These are phyloP conservation scores for Phrynosoma blainvillii DNA, from an alignment of 2,113 vertebrate species.

Conservation along the genomic window DNA sequence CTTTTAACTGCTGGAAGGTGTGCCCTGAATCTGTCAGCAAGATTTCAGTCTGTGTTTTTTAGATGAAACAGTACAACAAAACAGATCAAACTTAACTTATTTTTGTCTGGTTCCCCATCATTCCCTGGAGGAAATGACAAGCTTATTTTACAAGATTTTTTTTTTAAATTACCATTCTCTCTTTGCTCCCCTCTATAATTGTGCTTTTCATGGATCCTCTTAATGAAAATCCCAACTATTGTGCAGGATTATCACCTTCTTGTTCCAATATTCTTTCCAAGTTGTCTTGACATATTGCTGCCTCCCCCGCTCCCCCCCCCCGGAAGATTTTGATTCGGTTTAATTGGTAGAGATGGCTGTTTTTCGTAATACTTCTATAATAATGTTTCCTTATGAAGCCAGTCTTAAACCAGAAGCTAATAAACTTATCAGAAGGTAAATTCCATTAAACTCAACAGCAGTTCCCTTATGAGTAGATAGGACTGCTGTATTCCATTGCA, in stretches of 20 bases:
- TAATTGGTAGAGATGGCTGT: slow-evolving; percentile 6
- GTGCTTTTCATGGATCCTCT: slow-evolving; percentile 35
- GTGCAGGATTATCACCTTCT: slow-evolving; percentile 67
- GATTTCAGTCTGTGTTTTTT: slow-evolving; percentile 67
- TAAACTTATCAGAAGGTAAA: not conserved
- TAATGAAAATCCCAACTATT: slow-evolving; percentile 35
- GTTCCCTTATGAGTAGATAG: not conserved
- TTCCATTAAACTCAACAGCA: not conserved
- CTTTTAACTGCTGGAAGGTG: slow-evolving; percentile 65
- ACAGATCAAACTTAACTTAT: slow-evolving; percentile 66
- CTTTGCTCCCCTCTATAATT: slow-evolving; percentile 55
- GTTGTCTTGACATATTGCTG: slow-evolving; percentile 42
- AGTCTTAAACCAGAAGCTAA: not conserved
- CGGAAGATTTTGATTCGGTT: slow-evolving; percentile 56
- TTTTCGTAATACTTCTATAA: slow-evolving; percentile 15
- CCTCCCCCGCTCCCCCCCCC: slow-evolving; percentile 22
- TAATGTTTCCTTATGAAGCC: slow-evolving; percentile 49
- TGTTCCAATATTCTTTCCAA: slow-evolving; percentile 42
- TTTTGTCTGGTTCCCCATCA: slow-evolving; percentile 64
- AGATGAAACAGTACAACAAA: slow-evolving; percentile 66
- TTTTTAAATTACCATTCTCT: slow-evolving; percentile 50
- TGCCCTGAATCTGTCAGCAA: slow-evolving; percentile 78
- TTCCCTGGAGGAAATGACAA: slow-evolving; percentile 65
- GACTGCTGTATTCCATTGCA: not conserved
- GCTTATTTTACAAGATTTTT: slow-evolving; percentile 52